Percentiles rank a stretch among this genome's conserved stretches.
Conservation (phyloP, 2,113 vertebrate genomes). For the Puma concolor region DNA sequence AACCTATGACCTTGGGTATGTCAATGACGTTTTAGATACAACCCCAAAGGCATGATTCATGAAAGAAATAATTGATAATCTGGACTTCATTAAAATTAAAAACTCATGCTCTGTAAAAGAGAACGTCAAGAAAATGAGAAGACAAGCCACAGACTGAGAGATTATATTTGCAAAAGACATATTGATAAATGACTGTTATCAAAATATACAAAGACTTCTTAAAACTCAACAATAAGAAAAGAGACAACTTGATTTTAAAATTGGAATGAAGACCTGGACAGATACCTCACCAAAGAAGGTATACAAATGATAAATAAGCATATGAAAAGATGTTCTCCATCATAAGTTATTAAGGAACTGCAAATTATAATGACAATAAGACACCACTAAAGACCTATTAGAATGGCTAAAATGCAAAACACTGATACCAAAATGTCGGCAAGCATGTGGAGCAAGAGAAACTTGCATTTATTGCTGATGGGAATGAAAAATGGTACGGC, state of each 20-base stretch:
- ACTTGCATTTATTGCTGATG: background rate
- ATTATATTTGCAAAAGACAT: background rate
- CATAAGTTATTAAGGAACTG: background rate
- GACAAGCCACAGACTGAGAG: background rate
- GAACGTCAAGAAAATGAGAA: background rate
- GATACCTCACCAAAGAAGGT: background rate
- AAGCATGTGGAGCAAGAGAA: background rate
- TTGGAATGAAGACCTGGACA: background rate
- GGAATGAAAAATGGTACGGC: background rate
- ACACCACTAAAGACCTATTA: background rate
- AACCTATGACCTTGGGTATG: background rate
- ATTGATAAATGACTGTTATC: background rate
- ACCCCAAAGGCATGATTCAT: background rate
- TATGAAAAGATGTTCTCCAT: background rate
- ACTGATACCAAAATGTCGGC: background rate
- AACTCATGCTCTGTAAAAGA: background rate
- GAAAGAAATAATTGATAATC: background rate
- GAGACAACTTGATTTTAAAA: background rate
- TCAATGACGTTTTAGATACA: background rate
- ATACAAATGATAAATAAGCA: background rate
- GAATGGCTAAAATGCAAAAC: background rate
- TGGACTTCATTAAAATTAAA: background rate
- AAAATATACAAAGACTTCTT: background rate
- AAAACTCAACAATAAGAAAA: background rate
- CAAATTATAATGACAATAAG: background rate